These are phyloP conservation scores for Gopherus evgoodei DNA, from an alignment of 2,113 vertebrate species.

Conservation along the genomic window DNA sequence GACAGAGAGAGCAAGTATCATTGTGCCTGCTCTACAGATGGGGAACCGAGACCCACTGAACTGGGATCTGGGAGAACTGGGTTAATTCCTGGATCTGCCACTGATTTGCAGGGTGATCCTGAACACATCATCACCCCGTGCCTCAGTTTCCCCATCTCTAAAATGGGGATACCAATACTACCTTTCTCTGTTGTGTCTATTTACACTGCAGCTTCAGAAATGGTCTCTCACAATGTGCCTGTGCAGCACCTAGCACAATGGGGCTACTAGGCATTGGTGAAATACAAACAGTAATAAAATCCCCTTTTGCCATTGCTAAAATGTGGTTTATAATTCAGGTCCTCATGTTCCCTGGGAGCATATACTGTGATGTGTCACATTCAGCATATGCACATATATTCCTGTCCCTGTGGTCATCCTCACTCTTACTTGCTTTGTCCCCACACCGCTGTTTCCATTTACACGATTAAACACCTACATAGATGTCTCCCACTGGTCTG, in stretches of 20 bases:
- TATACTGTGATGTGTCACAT: background rate
- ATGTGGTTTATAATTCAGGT: background rate
- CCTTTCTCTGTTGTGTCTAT: no score
- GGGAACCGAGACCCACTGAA: background rate
- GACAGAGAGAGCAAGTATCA: no score
- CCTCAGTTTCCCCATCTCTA: fast-evolving
- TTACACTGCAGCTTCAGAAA: no score
- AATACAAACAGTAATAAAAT: background rate
- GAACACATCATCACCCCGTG: background rate
- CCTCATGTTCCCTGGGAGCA: background rate
- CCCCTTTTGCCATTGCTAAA: fast-evolving
- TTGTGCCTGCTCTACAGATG: fast-evolving
- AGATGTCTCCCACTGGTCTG: background rate
- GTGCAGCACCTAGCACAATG: no score
- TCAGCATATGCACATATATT: background rate
- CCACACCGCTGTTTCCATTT: background rate
- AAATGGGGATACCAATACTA: no score
- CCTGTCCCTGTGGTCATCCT: background rate
- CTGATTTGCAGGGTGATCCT: background rate
- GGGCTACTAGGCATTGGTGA: background rate
- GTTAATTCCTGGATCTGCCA: background rate
- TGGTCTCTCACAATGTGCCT: background rate
- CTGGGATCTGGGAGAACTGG: background rate
- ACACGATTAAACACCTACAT: background rate
- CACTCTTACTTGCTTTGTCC: background rate